Base-by-base conservation (phyloP, 2,797 vertebrate species). In the Gymnoscopelus microlampas region DNA sequence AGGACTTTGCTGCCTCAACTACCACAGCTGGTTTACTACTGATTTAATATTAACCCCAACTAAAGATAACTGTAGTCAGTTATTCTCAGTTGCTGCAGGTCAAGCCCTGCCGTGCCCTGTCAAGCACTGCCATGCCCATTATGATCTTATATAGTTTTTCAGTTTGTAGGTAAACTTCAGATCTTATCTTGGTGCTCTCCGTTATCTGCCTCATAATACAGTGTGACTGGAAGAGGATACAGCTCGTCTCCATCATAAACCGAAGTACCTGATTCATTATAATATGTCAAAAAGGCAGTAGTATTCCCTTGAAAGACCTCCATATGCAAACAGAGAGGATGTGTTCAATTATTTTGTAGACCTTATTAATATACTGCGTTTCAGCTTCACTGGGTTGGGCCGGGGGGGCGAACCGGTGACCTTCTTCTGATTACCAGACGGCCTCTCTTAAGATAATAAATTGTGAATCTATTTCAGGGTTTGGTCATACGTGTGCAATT, bases 41-140 rank as follows among this genome's bases (percentile, higher is more conserved):
- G 66, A 79, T 82, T 78, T 35, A 84, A 84, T 76, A 75, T 80
- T 44, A 85, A 82, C 83, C 71, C 2, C 2, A 5, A 53, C 53
- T 48, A 57, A 57, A 78, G 71, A 81, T 71, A 69, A 73, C 60
- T 5, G 2, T 15, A 13, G 50, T 51, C 24, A 3, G 15, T 32
- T 3, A 0, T 55, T 58, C 23, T 4, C 5, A 13, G 39, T 64
- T 65, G 60, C 4, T 23, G 23, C 3, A 1, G 0, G 6, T 58
- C 48, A 71, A 60, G 0, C 55, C 29, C 55, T 19, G 39, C 55
- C 29, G 53, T 19, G 39, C 29, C 59, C 29, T 6, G 59, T 13
- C 5, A 5, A 4, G 3, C 49, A 51, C 13, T 3, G 11, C n/a
- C 3, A 3, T 7, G 48, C 14, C 48, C 14, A 11, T 11, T 50